Evolutionary conservation across 2,888 invertebrate species (phyloP).

Genomic region (Halictus ligatus): DNA sequence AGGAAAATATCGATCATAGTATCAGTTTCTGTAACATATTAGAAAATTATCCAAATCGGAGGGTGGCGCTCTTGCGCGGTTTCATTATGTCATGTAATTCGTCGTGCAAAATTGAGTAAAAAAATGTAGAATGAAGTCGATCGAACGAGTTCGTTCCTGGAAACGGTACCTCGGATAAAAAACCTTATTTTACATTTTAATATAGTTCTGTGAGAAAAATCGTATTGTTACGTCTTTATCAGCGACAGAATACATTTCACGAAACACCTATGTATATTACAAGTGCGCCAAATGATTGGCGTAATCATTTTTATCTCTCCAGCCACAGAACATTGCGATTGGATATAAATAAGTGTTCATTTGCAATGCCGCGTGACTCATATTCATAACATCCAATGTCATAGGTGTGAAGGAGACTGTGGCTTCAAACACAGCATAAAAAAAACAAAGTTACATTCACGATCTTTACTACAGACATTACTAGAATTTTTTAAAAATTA

Average conservation of each 20-base stretch:
- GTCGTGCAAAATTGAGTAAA: too few species aligned
- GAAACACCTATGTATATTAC: background rate
- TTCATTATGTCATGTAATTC: too few species aligned
- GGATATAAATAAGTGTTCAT: background rate
- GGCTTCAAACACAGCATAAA: background rate
- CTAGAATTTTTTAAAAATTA: background rate
- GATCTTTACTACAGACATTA: background rate
- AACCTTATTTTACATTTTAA: background rate
- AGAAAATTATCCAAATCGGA: background rate
- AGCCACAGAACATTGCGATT: background rate
- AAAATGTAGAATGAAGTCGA: too few species aligned
- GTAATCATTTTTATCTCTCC: conserved; percentile 17
- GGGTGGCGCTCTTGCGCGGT: too few species aligned
- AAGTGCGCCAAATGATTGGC: background rate
- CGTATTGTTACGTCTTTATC: background rate
- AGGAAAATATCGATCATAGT: background rate
- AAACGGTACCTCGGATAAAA: too few species aligned
- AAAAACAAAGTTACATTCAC: background rate
- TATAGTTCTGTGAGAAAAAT: background rate
- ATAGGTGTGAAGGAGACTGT: background rate
- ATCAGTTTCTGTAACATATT: background rate
- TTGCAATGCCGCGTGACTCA: background rate
- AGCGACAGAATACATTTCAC: background rate
- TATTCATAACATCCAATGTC: background rate
- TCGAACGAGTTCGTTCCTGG: too few species aligned